These are phyloP conservation scores for Luscinia megarhynchos DNA, from an alignment of 2,797 vertebrate species.

Conservation along the genomic window DNA sequence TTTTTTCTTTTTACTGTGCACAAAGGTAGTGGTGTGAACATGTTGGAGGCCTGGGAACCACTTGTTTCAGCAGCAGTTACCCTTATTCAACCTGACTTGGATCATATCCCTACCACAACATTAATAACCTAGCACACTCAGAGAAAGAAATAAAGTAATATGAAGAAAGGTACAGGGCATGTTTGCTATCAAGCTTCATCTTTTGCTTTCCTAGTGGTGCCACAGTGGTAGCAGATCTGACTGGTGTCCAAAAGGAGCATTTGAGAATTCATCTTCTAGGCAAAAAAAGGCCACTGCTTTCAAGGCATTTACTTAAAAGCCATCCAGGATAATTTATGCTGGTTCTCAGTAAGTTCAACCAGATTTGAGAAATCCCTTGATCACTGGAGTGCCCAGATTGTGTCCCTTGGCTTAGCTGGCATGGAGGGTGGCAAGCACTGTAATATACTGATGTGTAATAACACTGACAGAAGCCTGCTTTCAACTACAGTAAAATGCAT, in stretches of 20 bases:
- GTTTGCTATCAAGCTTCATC: background rate
- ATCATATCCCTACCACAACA: conserved; percentile 37
- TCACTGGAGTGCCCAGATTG: background rate
- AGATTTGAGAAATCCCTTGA: background rate
- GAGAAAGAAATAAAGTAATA: background rate
- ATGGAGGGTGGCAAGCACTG: background rate
- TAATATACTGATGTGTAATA: background rate
- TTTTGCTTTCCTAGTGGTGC: background rate
- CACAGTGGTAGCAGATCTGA: background rate
- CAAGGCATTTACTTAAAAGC: background rate
- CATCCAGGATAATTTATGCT: background rate
- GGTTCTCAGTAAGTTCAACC: background rate
- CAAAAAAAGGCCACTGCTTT: background rate
- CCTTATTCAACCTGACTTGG: conserved; percentile 54
- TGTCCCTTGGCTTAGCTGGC: background rate
- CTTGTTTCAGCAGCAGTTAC: conserved; percentile 31
- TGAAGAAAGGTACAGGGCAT: background rate
- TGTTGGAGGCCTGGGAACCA: conserved; percentile 42
- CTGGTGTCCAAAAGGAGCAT: background rate
- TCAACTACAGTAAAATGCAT: background rate
- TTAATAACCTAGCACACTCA: background rate
- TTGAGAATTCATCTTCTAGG: background rate
- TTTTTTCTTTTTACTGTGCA: background rate
- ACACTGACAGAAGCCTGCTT: background rate
- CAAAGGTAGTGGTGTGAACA: conserved; percentile 8